Evolutionary conservation across 2,888 invertebrate genomes (phyloP).

Genomic region (Acrobasis consociella): DNA sequence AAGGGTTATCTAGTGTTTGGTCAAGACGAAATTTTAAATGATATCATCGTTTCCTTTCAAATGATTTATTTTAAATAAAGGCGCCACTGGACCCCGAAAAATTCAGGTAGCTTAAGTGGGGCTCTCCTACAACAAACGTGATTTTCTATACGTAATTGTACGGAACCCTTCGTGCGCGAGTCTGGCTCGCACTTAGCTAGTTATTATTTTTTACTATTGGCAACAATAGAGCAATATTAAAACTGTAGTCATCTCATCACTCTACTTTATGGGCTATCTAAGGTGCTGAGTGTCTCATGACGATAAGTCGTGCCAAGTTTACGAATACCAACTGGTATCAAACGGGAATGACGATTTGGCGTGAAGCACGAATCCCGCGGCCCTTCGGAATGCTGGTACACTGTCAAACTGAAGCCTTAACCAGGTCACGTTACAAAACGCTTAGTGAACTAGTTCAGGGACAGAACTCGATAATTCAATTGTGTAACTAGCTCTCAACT

Average conservation of each 20-base stretch:
- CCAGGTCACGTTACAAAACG: conserved; percentile 73
- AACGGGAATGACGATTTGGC: conserved; percentile 42
- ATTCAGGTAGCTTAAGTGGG: too few relatives aligned
- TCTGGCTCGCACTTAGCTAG: too few relatives aligned
- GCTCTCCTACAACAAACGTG: too few relatives aligned
- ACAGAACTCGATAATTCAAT: conserved; percentile 64
- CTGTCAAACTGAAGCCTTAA: conserved; percentile 51
- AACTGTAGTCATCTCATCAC: not conserved
- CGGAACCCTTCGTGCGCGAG: too few relatives aligned
- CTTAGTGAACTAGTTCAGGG: conserved; percentile 74
- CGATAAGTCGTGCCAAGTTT: not conserved
- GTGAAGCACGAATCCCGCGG: conserved; percentile 35
- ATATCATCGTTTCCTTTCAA: too few relatives aligned
- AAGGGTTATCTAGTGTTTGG: too few relatives aligned
- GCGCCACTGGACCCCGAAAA: too few relatives aligned
- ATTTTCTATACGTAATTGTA: too few relatives aligned
- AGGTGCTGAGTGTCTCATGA: conserved; percentile 1
- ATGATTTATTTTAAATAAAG: too few relatives aligned
- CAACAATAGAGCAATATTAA: not conserved
- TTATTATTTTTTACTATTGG: too few relatives aligned
- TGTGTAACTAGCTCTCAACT: conserved; percentile 52
- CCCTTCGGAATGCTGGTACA: conserved; percentile 26
- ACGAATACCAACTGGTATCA: conserved; percentile 21
- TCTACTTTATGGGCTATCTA: not conserved
- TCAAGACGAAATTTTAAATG: too few relatives aligned